phyloP scores from a whole-genome alignment of 2,113 vertebrate species.

The Chionodraco myersi region DNA sequence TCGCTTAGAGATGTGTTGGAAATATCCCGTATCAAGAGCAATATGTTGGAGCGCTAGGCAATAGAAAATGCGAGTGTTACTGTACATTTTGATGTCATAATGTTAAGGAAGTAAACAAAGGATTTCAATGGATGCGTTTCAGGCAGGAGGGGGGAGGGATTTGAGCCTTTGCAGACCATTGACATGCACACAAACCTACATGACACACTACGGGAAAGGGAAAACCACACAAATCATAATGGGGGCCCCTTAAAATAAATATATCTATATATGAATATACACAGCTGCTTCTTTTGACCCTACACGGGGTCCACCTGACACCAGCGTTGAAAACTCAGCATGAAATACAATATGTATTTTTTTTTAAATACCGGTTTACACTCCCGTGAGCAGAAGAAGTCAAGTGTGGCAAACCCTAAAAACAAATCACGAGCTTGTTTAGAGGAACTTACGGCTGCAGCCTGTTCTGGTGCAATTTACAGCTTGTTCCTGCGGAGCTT shows the following conservation, averaged over 20 bases:
- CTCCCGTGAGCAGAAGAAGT: constrained; percentile 22
- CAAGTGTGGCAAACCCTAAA: neutral
- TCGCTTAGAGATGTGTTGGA: too few species aligned
- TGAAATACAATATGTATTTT: constrained; percentile 21
- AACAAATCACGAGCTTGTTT: constrained; percentile 56
- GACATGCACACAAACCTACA: too few species aligned
- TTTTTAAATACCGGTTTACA: neutral
- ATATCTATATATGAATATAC: neutral
- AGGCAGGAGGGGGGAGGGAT: too few species aligned
- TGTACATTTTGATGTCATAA: too few species aligned
- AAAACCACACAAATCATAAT: too few species aligned
- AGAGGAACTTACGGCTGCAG: constrained; percentile 23
- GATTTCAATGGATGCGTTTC: too few species aligned
- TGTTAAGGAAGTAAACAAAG: too few species aligned
- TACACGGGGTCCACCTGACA: neutral
- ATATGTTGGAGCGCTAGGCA: too few species aligned
- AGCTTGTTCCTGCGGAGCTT: constrained; percentile 6
- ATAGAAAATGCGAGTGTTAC: too few species aligned
- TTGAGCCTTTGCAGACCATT: too few species aligned
- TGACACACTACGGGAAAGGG: too few species aligned
- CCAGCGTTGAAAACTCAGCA: neutral
- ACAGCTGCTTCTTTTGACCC: neutral
- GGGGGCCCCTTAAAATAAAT: neutral
- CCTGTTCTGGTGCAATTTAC: constrained; percentile 27
- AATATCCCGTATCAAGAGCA: too few species aligned